phyloP scores from a whole-genome alignment of 2,113 vertebrate genomes.

The Sminthopsis crassicaudata region DNA sequence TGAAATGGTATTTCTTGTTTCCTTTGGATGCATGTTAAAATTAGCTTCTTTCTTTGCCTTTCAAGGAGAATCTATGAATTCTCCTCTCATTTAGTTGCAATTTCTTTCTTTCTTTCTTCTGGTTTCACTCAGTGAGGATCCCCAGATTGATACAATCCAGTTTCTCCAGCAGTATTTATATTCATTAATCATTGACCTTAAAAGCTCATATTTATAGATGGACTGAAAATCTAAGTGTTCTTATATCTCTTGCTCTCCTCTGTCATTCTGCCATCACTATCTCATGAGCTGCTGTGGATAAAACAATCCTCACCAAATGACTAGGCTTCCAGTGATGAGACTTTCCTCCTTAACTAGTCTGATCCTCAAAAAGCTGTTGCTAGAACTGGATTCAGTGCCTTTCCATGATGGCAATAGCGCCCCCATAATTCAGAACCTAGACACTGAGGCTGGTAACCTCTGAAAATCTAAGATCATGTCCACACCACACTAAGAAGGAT shows the following conservation, averaged over 20 bases:
- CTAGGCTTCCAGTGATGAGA: neutral
- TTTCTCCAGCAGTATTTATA: neutral
- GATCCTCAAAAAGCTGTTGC: neutral
- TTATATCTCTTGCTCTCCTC: neutral
- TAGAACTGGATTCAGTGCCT: neutral
- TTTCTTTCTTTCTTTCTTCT: neutral
- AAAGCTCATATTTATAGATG: neutral
- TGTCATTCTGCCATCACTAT: neutral
- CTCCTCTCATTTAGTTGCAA: neutral
- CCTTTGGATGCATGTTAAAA: neutral
- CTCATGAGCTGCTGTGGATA: neutral
- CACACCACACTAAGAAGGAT: neutral
- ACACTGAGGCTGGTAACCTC: neutral
- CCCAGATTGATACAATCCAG: neutral
- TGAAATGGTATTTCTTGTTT: neutral
- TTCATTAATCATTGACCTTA: neutral
- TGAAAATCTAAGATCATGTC: neutral
- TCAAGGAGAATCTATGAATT: neutral
- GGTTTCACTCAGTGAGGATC: neutral
- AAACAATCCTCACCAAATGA: neutral
- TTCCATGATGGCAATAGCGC: neutral
- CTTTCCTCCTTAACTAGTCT: neutral
- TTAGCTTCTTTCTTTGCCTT: neutral
- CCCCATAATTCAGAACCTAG: neutral
- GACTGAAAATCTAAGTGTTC: neutral